Percentiles rank a stretch among this genome's conserved stretches.
Conservation (phyloP, 2,888 invertebrate genomes). For the Diaprepes abbreviatus region DNA sequence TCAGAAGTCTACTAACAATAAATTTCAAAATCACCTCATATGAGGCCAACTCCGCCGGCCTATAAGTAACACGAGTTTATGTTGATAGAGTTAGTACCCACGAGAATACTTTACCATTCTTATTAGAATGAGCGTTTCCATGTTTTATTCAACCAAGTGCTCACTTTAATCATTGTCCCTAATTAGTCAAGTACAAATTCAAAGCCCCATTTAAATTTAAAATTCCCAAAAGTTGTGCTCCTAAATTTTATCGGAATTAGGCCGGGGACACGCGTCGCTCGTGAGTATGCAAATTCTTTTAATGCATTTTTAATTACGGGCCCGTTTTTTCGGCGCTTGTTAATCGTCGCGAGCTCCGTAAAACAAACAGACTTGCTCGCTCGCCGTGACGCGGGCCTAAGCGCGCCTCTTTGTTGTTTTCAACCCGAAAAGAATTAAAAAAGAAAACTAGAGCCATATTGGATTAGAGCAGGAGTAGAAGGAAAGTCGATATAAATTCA, state of each 20-base stretch:
- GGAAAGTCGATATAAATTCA: neutral
- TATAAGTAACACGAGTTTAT: too few relatives aligned
- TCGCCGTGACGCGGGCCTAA: constrained; percentile 20
- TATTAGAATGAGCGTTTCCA: neutral
- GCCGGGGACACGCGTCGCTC: constrained; percentile 17
- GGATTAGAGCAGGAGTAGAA: neutral
- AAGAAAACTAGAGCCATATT: constrained; percentile 20
- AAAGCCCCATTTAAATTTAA: constrained; percentile 20
- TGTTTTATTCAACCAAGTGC: constrained; percentile 1
- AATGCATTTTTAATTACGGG: constrained; percentile 49
- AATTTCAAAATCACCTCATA: too few relatives aligned
- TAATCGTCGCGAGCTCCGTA: constrained; percentile 32
- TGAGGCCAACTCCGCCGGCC: too few relatives aligned
- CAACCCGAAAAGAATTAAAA: constrained; percentile 2
- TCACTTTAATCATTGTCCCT: constrained; percentile 7
- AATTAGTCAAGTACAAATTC: constrained; percentile 15
- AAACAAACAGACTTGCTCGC: constrained; percentile 36
- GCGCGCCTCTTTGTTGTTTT: constrained; percentile 18
- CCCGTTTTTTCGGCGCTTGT: constrained; percentile 26
- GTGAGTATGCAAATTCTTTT: constrained; percentile 47
- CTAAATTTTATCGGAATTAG: constrained; percentile 35
- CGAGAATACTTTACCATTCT: too few relatives aligned
- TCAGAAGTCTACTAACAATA: too few relatives aligned
- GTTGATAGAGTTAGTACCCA: too few relatives aligned
- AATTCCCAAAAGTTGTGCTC: constrained; percentile 25